These are phyloP conservation scores for Alouatta palliata DNA, from an alignment of 2,113 vertebrate genomes.

Conservation along the genomic window DNA sequence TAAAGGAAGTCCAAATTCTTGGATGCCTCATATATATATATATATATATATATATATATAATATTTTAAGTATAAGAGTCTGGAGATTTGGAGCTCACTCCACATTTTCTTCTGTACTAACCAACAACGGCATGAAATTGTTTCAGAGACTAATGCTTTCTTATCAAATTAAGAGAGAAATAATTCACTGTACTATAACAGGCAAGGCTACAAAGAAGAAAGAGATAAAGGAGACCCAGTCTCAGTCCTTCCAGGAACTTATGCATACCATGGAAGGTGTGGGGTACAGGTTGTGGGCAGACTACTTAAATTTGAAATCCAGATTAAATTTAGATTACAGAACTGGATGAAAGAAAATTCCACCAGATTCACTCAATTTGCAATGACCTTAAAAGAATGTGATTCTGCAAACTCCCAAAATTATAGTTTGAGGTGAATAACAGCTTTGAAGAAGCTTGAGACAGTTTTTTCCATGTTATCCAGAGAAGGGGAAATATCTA, in stretches of 20 bases:
- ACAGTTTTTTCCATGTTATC: background rate
- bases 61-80: background rate
- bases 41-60: background rate
- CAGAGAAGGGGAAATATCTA: background rate
- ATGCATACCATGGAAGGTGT: background rate
- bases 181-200: background rate
- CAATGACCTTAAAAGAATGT: background rate
- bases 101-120: background rate
- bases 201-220: background rate
- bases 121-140: background rate
- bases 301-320: background rate
- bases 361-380: background rate
- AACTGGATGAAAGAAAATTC: background rate
- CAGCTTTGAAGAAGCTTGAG: background rate
- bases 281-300: rapidly evolving
- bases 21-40: background rate
- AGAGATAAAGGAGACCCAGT: background rate
- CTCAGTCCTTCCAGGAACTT: background rate
- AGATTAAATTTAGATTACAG: conserved; percentile 9
- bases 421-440: background rate
- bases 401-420: background rate
- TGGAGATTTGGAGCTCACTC: background rate
- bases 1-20: conserved; percentile 1
- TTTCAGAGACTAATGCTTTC: background rate
- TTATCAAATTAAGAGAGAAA: conserved; percentile 3